These are phyloP conservation scores for Pygoscelis adeliae DNA, from an alignment of 2,113 vertebrate species.

Conservation along the genomic window DNA sequence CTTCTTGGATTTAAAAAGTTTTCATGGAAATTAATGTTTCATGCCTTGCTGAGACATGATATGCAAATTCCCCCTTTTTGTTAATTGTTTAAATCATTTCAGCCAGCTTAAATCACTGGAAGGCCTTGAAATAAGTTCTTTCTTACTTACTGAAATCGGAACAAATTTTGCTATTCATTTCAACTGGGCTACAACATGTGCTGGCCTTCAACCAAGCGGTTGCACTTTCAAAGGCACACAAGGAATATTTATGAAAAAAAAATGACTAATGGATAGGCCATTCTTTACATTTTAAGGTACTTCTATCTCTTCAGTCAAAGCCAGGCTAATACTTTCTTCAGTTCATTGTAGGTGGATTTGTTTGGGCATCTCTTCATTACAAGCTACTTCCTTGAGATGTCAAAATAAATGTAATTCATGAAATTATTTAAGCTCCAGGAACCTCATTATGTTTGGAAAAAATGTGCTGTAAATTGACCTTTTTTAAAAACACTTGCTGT, in stretches of 20 bases:
- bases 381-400: background rate
- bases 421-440: background rate
- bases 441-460: background rate
- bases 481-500: background rate
- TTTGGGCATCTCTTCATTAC: background rate
- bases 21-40: background rate
- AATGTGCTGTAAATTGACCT: background rate
- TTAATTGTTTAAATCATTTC: background rate
- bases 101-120: background rate
- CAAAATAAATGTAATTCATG: slow-evolving; percentile 18
- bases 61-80: background rate
- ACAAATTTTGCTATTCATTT: background rate
- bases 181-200: background rate
- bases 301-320: background rate
- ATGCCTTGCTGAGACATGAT: background rate
- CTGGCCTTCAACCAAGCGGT: background rate
- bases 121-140: background rate
- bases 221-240: background rate
- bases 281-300: background rate
- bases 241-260: background rate
- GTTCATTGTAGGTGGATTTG: background rate
- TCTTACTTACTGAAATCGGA: background rate
- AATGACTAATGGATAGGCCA: background rate
- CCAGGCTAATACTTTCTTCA: background rate
- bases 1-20: background rate